Evolutionary conservation across 2,888 invertebrate species (phyloP).

Genomic region (Athrips mouffetella): DNA sequence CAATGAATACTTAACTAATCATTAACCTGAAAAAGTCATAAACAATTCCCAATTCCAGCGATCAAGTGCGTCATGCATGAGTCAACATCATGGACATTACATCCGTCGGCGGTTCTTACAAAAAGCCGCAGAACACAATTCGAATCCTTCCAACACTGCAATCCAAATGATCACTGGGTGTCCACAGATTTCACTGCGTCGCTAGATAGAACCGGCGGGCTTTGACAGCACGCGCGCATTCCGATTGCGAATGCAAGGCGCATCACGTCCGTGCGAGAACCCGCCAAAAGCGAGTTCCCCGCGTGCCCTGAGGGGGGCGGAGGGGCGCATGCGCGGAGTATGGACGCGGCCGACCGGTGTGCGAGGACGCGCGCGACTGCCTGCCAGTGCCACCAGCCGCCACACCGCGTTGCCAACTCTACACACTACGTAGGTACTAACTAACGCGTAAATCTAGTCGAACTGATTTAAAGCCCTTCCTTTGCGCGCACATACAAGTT

Average conservation of each 20-base stretch:
- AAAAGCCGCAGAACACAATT: conserved; percentile 52
- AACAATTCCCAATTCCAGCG: conserved; percentile 64
- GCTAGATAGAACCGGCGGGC: conserved; percentile 39
- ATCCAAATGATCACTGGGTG: conserved; percentile 69
- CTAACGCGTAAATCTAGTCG: no score
- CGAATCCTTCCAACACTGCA: conserved; percentile 75
- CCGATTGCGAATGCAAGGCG: conserved; percentile 59
- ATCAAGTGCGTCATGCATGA: conserved; percentile 76
- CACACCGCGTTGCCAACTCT: conserved; percentile 13
- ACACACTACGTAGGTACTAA: background rate
- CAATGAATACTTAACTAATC: conserved; percentile 10
- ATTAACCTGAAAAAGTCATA: conserved; percentile 36
- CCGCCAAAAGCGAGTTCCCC: conserved; percentile 70
- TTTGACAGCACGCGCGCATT: conserved; percentile 63
- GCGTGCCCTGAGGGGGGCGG: conserved; percentile 39
- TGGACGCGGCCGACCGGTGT: conserved; percentile 48
- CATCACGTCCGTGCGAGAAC: conserved; percentile 64
- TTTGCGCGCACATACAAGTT: conserved; percentile 11
- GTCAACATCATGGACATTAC: conserved; percentile 72
- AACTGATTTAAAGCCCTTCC: background rate
- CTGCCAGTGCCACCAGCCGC: conserved; percentile 29
- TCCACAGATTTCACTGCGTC: conserved; percentile 64
- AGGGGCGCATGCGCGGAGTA: conserved; percentile 33
- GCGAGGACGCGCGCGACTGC: conserved; percentile 68
- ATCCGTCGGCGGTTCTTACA: conserved; percentile 67